Base-by-base conservation (phyloP, 2,888 invertebrate genomes). In the Calliopum simillimum region DNA sequence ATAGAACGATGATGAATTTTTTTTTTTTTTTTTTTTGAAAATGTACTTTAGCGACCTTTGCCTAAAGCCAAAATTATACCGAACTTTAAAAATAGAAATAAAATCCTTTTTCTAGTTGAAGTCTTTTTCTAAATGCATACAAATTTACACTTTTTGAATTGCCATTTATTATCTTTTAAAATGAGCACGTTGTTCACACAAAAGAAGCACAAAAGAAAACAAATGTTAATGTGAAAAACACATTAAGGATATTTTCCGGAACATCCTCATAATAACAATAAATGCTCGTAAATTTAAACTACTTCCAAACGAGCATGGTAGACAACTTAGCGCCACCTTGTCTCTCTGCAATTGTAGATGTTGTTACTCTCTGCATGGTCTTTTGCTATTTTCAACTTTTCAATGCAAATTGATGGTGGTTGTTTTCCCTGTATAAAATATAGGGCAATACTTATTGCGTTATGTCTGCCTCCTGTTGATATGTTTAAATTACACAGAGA, bases 241-340 rank as follows among this genome's bases (percentile, higher is more conserved):
- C 59, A 33, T 25, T 21, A 55, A 19, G 55, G n/a, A n/a, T 21
- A 55, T 55, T 55, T 53, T 55, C 23, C 49, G 43, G 46, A 66
- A 16, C 58, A 56, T 19, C 47, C 56, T 13, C 21, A 56, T 46
- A n/a, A 41, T 51, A 55, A 65, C 55, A 49, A 63, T 33, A 53
- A 55, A 23, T 33, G 8, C 2, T 33, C 33, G 8, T 33, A 43
- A 8, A 19, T 41, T 12, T 6, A 21, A 13, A 55, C 12, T 33
- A 6, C 4, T 8, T n/a, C 6, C 53, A 16, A 44, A 59, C 43
- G 21, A 19, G 13, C 19, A 6, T 44, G n/a, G 23, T 58, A 66
- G 56, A 66, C 66, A 58, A 44, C 65, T 25, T 66, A 23, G 65
- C 65, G 55, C 65, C 65, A 66, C 13, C 19, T 21, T 53, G 51